Evolutionary conservation across 2,113 vertebrate genomes (phyloP).

Genomic region (Proterorhinus semilunaris): DNA sequence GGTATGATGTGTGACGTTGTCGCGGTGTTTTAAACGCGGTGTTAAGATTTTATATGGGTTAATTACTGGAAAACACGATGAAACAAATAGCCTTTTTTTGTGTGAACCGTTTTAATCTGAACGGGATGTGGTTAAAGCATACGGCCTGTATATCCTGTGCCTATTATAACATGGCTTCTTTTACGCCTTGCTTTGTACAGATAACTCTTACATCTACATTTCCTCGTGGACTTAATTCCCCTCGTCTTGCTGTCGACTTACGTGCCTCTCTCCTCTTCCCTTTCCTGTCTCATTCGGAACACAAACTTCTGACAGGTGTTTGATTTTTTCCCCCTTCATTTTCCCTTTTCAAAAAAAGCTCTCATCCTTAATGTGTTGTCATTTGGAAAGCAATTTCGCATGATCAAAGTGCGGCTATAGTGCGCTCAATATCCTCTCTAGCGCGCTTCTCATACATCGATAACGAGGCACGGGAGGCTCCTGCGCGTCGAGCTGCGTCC

Average conservation of each 20-base stretch:
- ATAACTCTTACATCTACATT: constrained; percentile 5
- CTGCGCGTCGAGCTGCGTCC: constrained; percentile 50
- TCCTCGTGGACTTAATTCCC: neutral
- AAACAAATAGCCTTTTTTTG: too few species aligned
- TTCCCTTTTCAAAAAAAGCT: constrained; percentile 40
- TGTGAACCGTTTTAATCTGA: too few species aligned
- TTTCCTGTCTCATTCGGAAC: constrained; percentile 42
- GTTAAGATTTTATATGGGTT: too few species aligned
- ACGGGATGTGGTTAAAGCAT: neutral
- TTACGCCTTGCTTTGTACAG: neutral
- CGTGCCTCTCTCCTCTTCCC: constrained; percentile 35
- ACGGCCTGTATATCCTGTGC: neutral
- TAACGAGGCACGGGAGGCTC: constrained; percentile 56
- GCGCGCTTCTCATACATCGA: constrained; percentile 64
- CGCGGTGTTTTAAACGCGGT: too few species aligned
- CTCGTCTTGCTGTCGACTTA: constrained; percentile 18
- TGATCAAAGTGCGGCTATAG: constrained; percentile 73
- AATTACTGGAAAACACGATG: too few species aligned
- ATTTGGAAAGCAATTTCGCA: constrained; percentile 65
- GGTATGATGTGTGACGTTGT: too few species aligned
- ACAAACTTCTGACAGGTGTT: constrained; percentile 57
- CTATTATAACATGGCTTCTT: neutral
- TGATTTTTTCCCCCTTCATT: constrained; percentile 43
- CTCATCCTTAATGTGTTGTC: constrained; percentile 66
- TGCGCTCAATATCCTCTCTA: constrained; percentile 66